These are phyloP conservation scores for Pectinophora gossypiella DNA, from an alignment of 1,140 invertebrate genomes.

Conservation along the genomic window DNA sequence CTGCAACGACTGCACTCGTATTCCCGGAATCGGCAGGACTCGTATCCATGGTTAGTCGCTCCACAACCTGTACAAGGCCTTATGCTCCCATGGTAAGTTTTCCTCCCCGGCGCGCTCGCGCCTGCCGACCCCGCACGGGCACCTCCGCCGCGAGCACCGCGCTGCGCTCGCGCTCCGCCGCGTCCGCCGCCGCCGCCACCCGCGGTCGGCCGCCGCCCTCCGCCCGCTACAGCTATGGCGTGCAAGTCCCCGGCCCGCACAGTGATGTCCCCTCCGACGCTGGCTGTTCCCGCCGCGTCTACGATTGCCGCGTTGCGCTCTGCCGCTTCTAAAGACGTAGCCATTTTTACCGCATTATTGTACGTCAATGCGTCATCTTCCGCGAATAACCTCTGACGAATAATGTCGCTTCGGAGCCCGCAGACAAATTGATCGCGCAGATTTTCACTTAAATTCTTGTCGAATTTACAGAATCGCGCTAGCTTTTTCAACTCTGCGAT, in stretches of 20 bases:
- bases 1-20: no score
- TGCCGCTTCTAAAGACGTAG: constrained; percentile 3
- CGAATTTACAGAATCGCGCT: constrained; percentile 1
- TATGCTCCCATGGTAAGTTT: background rate
- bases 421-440: constrained; percentile 10
- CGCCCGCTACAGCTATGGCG: background rate
- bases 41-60: no score
- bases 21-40: no score
- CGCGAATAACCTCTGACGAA: constrained; percentile 5
- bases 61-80: background rate
- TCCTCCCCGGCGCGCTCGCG: background rate
- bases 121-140: background rate
- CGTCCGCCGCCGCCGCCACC: background rate
- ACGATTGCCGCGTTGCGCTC: background rate
- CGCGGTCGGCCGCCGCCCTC: background rate
- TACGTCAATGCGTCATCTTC: background rate
- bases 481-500: constrained; percentile 3
- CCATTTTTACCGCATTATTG: background rate
- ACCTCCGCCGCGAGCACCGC: background rate
- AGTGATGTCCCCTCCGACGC: background rate
- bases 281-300: background rate
- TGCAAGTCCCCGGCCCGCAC: no score
- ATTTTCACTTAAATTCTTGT: constrained; percentile 1
- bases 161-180: background rate
- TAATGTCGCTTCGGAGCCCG: constrained; percentile 6